phyloP scores from a whole-genome alignment of 2,113 vertebrate species.

The Ctenodactylus gundi region DNA sequence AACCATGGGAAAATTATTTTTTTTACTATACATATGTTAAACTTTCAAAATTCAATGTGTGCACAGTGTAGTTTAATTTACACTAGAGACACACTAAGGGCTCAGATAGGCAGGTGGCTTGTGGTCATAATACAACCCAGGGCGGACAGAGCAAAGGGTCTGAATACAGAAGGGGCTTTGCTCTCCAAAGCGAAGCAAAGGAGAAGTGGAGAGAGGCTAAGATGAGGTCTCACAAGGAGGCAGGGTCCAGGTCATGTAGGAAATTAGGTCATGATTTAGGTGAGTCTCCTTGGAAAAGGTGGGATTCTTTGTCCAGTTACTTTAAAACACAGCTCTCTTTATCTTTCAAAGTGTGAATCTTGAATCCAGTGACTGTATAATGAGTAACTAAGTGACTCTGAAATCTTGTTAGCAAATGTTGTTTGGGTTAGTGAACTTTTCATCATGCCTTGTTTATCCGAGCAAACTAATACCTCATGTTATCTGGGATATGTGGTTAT shows the following conservation, averaged over 20 bases:
- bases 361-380: not conserved
- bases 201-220: not conserved
- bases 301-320: not conserved
- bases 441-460: not conserved
- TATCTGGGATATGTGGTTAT: not conserved
- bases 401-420: conserved; percentile 32
- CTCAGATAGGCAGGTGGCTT: not conserved
- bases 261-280: not conserved
- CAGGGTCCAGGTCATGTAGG: not conserved
- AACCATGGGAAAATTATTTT: not conserved
- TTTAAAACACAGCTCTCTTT: not conserved
- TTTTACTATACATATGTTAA: not conserved
- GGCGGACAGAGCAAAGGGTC: not conserved
- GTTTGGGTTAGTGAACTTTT: conserved; percentile 40
- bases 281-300: not conserved
- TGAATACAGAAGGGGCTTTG: not conserved
- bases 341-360: conserved; percentile 15
- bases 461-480: not conserved
- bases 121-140: not conserved
- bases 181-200: not conserved
- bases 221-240: not conserved
- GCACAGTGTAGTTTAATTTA: not conserved
- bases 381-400: not conserved
- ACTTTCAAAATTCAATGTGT: not conserved
- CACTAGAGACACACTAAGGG: not conserved